Evolutionary conservation across 2,797 vertebrate species (phyloP).

Genomic region (Diplodus puntazzo): DNA sequence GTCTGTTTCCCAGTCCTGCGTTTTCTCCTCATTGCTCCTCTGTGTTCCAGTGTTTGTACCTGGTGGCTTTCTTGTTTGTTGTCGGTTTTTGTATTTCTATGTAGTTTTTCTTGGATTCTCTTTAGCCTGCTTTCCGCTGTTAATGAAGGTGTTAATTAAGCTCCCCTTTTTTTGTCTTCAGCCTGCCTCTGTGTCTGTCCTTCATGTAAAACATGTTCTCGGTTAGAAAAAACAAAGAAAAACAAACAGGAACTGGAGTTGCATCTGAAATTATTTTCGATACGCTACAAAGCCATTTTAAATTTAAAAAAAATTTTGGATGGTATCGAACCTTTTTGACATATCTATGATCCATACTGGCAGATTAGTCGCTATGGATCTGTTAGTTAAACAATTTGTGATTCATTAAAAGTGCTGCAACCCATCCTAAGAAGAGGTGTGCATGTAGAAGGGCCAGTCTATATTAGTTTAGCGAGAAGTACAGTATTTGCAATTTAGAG

Average conservation of each 20-base stretch:
- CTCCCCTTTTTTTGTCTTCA: too few species aligned
- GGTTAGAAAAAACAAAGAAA: background rate
- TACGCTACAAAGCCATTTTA: background rate
- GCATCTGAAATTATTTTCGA: background rate
- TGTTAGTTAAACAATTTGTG: background rate
- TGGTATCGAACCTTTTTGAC: background rate
- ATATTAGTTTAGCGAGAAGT: background rate
- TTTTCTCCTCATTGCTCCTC: too few species aligned
- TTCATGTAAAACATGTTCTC: too few species aligned
- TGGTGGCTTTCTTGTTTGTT: too few species aligned
- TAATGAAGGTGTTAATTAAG: too few species aligned
- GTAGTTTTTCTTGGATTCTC: too few species aligned
- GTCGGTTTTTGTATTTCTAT: too few species aligned
- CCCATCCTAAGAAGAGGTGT: background rate
- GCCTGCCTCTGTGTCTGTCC: too few species aligned
- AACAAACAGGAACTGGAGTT: background rate
- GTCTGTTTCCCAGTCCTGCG: too few species aligned
- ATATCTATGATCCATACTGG: background rate
- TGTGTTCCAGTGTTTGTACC: too few species aligned
- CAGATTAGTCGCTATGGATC: background rate
- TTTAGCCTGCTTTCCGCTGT: too few species aligned
- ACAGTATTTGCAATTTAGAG: background rate
- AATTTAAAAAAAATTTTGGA: too few species aligned
- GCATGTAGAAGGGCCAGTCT: background rate
- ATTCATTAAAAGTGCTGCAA: background rate